Base-by-base conservation (phyloP, 2,797 vertebrate genomes). In the Vultur gryphus region DNA sequence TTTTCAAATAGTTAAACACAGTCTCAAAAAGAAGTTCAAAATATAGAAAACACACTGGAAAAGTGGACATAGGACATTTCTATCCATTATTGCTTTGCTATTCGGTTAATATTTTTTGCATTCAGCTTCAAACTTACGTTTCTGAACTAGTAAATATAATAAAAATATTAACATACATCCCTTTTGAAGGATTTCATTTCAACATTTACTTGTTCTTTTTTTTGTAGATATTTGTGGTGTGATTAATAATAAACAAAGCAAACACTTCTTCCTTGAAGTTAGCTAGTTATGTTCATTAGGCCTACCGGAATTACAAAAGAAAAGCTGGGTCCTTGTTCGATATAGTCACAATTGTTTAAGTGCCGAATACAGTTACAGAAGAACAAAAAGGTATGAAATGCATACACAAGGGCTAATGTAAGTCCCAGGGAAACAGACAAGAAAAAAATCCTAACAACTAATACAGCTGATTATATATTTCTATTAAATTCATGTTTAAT, bases 381-480 rank as follows among this genome's bases (percentile, higher is more conserved):
- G 12, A 72, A 73, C 7, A 71, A 78, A 75, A 80, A 49, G 0
- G 16, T 7, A 81, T 1, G 4, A 52, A 86, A 72, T 17, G 16
- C 6, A 44, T 15, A 85, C 8, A n/a, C 3, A 11, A 11, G 2
- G 4, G 13, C 5, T 70, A 71, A 67, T 3, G 0, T 7, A 52
- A 51, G 41, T 67, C 20, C 39, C 15, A 51, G 5, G 8, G 11
- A 81, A 92, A 66, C 0, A 11, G 41, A 57, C 2, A 77, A 66
- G 14, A 43, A 62, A 69, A 84, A 66, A 52, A 51, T 13, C 11
- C 18, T 26, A 67, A 81, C 11, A 69, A 10, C 3, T 44, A 52
- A 37, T 13, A 17, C 2, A 73, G 5, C 17, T 39, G 3, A 65
- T 16, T 31, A 79, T 7, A 10, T 16, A 80, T 70, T 87, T 84